Conservation (phyloP, 2,797 vertebrate genomes). For the Enteromius mattozi region DNA sequence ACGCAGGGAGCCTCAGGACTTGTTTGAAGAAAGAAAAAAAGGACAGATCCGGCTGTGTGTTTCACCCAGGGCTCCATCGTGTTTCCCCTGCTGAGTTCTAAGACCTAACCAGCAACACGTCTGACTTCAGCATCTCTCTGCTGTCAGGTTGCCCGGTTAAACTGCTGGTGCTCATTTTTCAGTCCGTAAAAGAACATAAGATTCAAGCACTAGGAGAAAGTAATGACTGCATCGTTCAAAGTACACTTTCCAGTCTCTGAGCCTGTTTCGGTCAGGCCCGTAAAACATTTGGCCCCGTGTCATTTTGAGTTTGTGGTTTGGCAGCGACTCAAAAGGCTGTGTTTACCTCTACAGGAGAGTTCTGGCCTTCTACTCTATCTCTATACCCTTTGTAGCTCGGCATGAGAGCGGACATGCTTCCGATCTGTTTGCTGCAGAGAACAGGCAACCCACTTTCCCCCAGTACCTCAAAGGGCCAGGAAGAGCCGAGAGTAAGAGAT, state of each 20-base stretch:
- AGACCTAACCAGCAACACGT: slow-evolving; percentile 41
- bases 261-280: slow-evolving; percentile 55
- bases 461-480: slow-evolving; percentile 63
- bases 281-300: slow-evolving; percentile 61
- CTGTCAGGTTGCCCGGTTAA: slow-evolving; percentile 29
- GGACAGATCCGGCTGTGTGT: slow-evolving; percentile 60
- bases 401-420: slow-evolving; percentile 66
- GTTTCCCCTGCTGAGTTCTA: slow-evolving; percentile 40
- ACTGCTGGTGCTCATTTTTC: slow-evolving; percentile 22
- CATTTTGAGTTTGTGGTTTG: slow-evolving; percentile 69
- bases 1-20: slow-evolving; percentile 4
- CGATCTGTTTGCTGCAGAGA: slow-evolving; percentile 57
- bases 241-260: slow-evolving; percentile 1
- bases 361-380: slow-evolving; percentile 65
- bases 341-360: slow-evolving; percentile 68
- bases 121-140: slow-evolving; percentile 47
- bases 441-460: slow-evolving; percentile 46
- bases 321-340: slow-evolving; percentile 61
- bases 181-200: slow-evolving; percentile 25
- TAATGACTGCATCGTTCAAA: slow-evolving; percentile 23
- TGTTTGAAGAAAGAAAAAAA: slow-evolving; percentile 40
- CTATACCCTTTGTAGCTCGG: slow-evolving; percentile 56
- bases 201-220: neutral
- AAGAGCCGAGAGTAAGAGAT: slow-evolving; percentile 66
- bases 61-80: slow-evolving; percentile 37